Evolutionary conservation across 2,888 invertebrate species (phyloP), one percentile per base, ranked within the genome.

Genomic region (Lasiommata megera): DNA sequence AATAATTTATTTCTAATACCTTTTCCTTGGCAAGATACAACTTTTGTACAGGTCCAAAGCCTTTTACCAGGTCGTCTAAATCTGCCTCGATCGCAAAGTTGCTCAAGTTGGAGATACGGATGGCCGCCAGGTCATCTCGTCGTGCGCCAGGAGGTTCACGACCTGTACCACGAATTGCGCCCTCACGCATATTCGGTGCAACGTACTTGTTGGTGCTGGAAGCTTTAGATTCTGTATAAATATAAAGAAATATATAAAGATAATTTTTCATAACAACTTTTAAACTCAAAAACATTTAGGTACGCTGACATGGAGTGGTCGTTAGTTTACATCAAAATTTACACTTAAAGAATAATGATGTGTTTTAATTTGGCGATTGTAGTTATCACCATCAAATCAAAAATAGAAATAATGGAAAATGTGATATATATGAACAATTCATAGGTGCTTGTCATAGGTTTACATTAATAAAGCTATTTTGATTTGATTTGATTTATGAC

Each of bases 21-120:
- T 96, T 96, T 74, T 99, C 99, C 82, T 98, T 98, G 9, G 99
- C 99, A 72, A 99, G 93, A 82, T 96, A 99, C 71, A 99, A 93
- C 79, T 99, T 97, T 71, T 96, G 95, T 62, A 98, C 95, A 1
- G 95, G 95, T 1, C 99, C 99, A 78, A 99, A 98, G 40, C 95
- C 95, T 77, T 96, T 95, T 55, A 99, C 99, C 56, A 99, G 92
- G 69, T 99, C 98, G 74, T 99, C 98, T 66, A 99, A 92, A 92
- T 99, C 99, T 9, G 95, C 94, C 79, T 99, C 99, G 1, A 95
- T 95, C 53, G 98, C 98, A 64, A 98, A 98, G 82, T 99, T 98
- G 2, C 99, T 98, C 48, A 99, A 92, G 88, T 99, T 99, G 9
- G 99, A 98, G 64, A 99, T 98, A 68, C 99, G 95, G 69, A 99